These are phyloP conservation scores for Nemopilema nomurai DNA, from an alignment of 30 jellyfish, hydroid and myxozoan species.

Conservation along the genomic window DNA sequence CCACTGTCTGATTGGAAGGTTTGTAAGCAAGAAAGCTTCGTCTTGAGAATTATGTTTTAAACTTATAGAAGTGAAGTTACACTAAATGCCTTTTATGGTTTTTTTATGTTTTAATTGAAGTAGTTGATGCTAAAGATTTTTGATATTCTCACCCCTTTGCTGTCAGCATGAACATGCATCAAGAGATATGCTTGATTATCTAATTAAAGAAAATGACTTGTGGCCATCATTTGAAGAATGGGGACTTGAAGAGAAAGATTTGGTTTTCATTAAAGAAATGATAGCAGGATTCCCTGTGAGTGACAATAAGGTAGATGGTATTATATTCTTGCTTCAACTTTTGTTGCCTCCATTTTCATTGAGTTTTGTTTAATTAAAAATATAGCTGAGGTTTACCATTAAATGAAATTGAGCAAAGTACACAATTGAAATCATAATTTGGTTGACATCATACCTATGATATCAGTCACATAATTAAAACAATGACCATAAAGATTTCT, in stretches of 20 bases:
- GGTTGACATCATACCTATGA: too few relatives aligned
- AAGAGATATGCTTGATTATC: conserved; percentile 63
- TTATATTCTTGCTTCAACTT: not conserved
- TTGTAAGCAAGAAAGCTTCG: not conserved
- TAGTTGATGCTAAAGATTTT: not conserved
- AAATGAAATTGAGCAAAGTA: too few relatives aligned
- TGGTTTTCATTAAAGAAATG: conserved; percentile 68
- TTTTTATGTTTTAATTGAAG: not conserved
- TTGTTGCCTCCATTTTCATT: too few relatives aligned
- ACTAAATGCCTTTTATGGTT: not conserved
- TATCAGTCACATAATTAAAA: too few relatives aligned
- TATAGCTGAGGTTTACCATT: too few relatives aligned
- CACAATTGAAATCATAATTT: too few relatives aligned
- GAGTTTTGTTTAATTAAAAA: too few relatives aligned
- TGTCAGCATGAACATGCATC: conserved; percentile 81
- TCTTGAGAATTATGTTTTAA: too few relatives aligned
- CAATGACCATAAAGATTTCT: too few relatives aligned
- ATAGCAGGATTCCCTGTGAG: conserved; percentile 46
- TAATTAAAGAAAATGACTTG: conserved; percentile 57
- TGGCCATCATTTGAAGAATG: conserved; percentile 49
- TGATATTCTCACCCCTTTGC: not conserved
- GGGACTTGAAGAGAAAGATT: conserved; percentile 54
- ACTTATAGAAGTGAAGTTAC: not conserved
- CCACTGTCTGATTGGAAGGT: conserved; percentile 71
- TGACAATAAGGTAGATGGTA: not conserved